Evolutionary conservation across 2,888 invertebrate genomes (phyloP).

Genomic region (Polylopha cassiicola): DNA sequence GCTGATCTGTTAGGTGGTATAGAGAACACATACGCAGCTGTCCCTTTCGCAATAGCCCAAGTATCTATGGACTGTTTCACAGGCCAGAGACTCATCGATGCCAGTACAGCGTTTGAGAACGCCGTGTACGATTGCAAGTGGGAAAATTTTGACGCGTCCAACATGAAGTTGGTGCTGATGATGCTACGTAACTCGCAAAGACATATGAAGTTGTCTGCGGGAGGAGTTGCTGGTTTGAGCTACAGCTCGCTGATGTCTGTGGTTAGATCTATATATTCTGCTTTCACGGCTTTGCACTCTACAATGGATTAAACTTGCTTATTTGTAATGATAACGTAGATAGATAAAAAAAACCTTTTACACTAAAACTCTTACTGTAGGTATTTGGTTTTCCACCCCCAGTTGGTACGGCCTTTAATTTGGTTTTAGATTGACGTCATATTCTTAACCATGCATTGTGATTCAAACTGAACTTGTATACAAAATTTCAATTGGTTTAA

Average conservation of each 20-base stretch:
- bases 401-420: too few species aligned
- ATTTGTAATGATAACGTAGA: too few species aligned
- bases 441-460: too few species aligned
- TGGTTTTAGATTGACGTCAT: too few species aligned
- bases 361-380: too few species aligned
- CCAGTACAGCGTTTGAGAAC: constrained; percentile 39
- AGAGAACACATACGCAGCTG: constrained; percentile 42
- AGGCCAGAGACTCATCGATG: constrained; percentile 52
- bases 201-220: constrained; percentile 46
- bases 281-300: constrained; percentile 48
- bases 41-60: constrained; percentile 36
- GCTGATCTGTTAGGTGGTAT: constrained; percentile 40
- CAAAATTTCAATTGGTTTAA: too few species aligned
- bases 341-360: too few species aligned
- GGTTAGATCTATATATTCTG: constrained; percentile 46
- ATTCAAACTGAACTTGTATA: too few species aligned
- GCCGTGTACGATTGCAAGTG: constrained; percentile 53
- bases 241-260: constrained; percentile 48
- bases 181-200: constrained; percentile 52
- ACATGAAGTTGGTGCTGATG: constrained; percentile 46
- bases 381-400: too few species aligned
- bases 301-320: constrained; percentile 30
- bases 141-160: constrained; percentile 50
- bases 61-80: constrained; percentile 48
- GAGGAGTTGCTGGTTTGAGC: constrained; percentile 43